Conservation (phyloP, 2,113 vertebrate species). For the Turdus rufiventris region DNA sequence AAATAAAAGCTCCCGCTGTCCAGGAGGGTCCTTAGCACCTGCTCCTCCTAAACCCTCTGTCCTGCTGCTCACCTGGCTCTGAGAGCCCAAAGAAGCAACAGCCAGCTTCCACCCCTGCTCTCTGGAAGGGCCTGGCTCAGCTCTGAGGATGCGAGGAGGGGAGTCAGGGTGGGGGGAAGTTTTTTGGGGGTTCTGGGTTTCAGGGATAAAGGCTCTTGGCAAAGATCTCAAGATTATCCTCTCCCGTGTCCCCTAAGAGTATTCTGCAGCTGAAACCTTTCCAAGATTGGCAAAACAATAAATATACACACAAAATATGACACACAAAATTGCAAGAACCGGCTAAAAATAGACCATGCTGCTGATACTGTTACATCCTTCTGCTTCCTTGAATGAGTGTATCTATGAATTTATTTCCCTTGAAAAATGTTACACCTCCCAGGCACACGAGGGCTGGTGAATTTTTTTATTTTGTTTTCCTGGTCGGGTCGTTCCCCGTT, state of each 20-base stretch:
- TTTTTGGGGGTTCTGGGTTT: background rate
- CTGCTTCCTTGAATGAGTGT: background rate
- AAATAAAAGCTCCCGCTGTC: background rate
- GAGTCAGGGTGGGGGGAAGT: accelerated
- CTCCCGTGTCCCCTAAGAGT: background rate
- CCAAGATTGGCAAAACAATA: background rate
- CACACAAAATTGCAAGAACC: background rate
- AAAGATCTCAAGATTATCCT: background rate
- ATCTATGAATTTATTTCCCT: background rate
- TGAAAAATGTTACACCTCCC: background rate
- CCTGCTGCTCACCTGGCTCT: background rate
- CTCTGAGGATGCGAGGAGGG: accelerated
- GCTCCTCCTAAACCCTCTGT: background rate
- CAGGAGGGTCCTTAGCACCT: accelerated
- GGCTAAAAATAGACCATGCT: background rate
- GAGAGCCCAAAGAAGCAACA: accelerated
- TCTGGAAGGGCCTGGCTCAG: background rate
- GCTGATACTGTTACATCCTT: background rate
- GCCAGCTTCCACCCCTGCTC: accelerated
- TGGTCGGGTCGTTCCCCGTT: accelerated
- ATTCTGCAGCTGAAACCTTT: background rate
- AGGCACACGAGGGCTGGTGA: accelerated
- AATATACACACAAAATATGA: background rate
- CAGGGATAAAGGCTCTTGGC: background rate
- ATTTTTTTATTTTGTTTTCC: background rate